Evolutionary conservation across 2,888 invertebrate genomes (phyloP).

Genomic region (Aquatica leii): DNA sequence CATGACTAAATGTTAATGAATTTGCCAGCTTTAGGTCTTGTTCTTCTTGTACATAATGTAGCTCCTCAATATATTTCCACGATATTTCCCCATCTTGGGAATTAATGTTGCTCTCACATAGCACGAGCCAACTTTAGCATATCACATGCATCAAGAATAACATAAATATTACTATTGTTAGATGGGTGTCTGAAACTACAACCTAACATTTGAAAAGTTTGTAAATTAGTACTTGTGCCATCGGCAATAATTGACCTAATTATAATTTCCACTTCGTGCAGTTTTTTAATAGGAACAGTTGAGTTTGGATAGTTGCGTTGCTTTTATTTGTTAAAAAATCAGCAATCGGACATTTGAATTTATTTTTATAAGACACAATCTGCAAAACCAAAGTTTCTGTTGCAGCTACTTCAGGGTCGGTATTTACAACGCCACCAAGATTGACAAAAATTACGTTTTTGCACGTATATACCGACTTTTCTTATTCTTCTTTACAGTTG

Average conservation of each 20-base stretch:
- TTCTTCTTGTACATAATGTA: too few species aligned
- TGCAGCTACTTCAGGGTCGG: conserved; percentile 20
- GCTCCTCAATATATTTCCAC: too few species aligned
- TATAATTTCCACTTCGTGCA: conserved; percentile 24
- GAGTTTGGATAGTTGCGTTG: conserved; percentile 23
- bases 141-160: conserved; percentile 20
- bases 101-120: too few species aligned
- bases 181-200: conserved; percentile 18
- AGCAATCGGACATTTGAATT: conserved; percentile 29
- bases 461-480: too few species aligned
- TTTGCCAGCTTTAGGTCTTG: too few species aligned
- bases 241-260: conserved; percentile 28
- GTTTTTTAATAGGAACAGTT: conserved; percentile 28
- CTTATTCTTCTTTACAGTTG: too few species aligned
- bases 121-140: conserved; percentile 18
- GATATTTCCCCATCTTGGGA: too few species aligned
- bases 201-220: conserved; percentile 14
- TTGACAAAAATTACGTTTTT: too few species aligned
- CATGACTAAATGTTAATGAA: too few species aligned
- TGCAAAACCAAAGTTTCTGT: conserved; percentile 28
- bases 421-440: conserved; percentile 21
- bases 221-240: conserved; percentile 24
- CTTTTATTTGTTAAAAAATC: conserved; percentile 28
- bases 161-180: conserved; percentile 8
- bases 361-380: conserved; percentile 28